Percentiles rank a stretch among this genome's conserved stretches.
Conservation (phyloP, 1,140 invertebrate genomes). For the Mylabris phalerata region DNA sequence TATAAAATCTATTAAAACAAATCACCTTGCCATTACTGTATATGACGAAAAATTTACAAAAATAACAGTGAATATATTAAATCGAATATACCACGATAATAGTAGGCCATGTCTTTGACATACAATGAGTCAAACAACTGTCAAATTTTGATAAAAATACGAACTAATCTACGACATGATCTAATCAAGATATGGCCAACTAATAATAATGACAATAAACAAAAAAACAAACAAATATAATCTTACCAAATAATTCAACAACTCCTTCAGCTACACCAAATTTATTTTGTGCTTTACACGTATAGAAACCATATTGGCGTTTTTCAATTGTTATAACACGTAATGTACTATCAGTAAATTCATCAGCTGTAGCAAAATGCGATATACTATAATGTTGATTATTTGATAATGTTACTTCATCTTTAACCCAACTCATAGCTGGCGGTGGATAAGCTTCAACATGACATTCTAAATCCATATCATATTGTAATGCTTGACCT, state of each 20-base stretch:
- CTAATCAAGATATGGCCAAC: not conserved
- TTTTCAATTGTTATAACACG: conserved; percentile 87
- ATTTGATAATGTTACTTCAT: conserved; percentile 70
- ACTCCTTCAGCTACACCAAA: conserved; percentile 69
- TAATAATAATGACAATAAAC: not conserved
- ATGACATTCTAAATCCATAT: conserved; percentile 88
- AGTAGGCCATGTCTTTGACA: no score
- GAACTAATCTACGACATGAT: no score
- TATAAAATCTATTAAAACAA: no score
- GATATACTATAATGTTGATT: conserved; percentile 82
- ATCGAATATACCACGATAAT: no score
- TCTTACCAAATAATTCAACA: conserved; percentile 78
- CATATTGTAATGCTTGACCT: conserved; percentile 82
- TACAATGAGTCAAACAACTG: no score
- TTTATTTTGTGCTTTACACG: conserved; percentile 82
- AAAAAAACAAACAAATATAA: not conserved
- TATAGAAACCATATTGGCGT: conserved; percentile 78
- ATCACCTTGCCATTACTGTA: no score
- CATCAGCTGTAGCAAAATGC: conserved; percentile 82
- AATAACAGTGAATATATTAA: not conserved
- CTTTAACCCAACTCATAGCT: conserved; percentile 80
- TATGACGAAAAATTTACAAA: not conserved
- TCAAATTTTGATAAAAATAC: no score
- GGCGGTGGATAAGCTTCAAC: conserved; percentile 88
- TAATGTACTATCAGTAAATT: conserved; percentile 78